A percentile compares a stretch with the other conserved stretches of the same genome.
Conservation (phyloP, 2,113 vertebrate genomes). For the Thomomys bottae region DNA sequence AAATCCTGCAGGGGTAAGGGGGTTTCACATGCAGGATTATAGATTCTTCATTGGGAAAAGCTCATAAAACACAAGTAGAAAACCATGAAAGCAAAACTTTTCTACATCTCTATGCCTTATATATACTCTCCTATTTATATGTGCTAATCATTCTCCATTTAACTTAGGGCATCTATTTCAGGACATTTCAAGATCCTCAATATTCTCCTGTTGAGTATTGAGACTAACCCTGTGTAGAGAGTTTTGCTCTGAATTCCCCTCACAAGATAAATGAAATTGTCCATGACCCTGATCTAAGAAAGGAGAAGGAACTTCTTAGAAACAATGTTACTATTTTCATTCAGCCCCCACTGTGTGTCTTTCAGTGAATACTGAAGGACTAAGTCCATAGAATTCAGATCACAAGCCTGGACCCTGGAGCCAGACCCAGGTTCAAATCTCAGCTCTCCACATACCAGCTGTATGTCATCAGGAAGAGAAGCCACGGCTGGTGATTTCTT, state of each 20-base stretch:
- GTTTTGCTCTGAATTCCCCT: background rate
- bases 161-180: slow-evolving; percentile 11
- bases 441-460: background rate
- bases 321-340: slow-evolving; percentile 11
- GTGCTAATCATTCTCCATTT: slow-evolving; percentile 6
- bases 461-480: background rate
- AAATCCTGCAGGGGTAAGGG: slow-evolving; percentile 85
- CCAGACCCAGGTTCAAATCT: background rate
- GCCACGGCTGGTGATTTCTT: background rate
- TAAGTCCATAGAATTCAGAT: background rate
- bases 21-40: slow-evolving; percentile 76
- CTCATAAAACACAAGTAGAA: slow-evolving; percentile 83
- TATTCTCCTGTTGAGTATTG: background rate
- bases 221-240: background rate
- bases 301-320: background rate
- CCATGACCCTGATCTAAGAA: background rate
- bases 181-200: background rate
- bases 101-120: slow-evolving; percentile 59
- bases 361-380: background rate
- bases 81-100: slow-evolving; percentile 82
- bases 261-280: slow-evolving; percentile 22
- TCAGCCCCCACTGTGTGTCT: background rate
- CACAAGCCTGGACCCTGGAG: background rate
- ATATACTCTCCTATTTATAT: background rate
- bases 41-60: slow-evolving; percentile 73